phyloP scores from a whole-genome alignment of 2,888 invertebrate species.

The Zygaena filipendulae region DNA sequence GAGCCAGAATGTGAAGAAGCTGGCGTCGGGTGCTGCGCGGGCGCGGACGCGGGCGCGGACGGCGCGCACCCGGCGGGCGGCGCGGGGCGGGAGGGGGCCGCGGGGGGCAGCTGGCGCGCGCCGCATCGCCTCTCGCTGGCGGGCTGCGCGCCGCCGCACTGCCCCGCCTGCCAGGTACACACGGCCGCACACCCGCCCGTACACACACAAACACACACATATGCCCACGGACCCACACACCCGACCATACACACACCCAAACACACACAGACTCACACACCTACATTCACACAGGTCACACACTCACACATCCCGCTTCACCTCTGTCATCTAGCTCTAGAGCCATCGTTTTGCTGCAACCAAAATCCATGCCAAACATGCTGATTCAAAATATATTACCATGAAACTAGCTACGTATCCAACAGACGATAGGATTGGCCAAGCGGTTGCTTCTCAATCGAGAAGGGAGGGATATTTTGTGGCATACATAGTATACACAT shows the following conservation, averaged over 20 bases:
- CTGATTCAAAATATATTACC: too few species aligned
- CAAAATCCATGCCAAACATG: too few species aligned
- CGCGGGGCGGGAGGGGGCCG: constrained; percentile 63
- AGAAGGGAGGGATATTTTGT: too few species aligned
- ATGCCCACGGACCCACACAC: not conserved
- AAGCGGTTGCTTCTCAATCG: too few species aligned
- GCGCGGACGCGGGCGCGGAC: constrained; percentile 36
- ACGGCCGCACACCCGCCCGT: constrained; percentile 5
- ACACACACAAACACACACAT: not conserved
- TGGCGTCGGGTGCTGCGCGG: constrained; percentile 75
- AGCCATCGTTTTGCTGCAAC: too few species aligned
- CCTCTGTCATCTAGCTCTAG: too few species aligned
- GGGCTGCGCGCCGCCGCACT: constrained; percentile 78
- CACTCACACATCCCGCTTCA: too few species aligned
- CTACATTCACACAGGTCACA: too few species aligned
- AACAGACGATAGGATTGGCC: too few species aligned
- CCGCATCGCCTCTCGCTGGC: constrained; percentile 68
- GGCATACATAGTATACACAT: too few species aligned
- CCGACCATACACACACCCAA: not conserved
- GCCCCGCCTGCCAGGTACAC: constrained; percentile 64
- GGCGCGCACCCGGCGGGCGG: constrained; percentile 68
- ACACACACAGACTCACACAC: not conserved
- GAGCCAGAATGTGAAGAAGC: constrained; percentile 87
- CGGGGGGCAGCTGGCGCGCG: constrained; percentile 73
- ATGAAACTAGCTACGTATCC: too few species aligned